A percentile compares a stretch with the other conserved stretches of the same genome.
Evolutionary conservation across 2,888 invertebrate species (phyloP).

Genomic region (Mythimna loreyi): DNA sequence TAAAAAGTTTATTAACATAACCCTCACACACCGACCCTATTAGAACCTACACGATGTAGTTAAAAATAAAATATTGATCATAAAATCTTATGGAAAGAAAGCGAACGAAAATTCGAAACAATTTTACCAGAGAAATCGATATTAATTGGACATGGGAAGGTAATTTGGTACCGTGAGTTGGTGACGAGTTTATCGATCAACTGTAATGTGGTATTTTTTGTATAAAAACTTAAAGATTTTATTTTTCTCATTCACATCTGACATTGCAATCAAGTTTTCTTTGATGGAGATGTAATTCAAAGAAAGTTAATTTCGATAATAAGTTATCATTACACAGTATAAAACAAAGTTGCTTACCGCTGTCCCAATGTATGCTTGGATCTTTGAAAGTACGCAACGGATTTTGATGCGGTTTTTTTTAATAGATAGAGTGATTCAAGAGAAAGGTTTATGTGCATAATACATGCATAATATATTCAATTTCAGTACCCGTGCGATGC

Average conservation of each 20-base stretch:
- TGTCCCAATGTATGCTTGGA: too few relatives aligned
- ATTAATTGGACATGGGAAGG: constrained; percentile 61
- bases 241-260: constrained; percentile 26
- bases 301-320: constrained; percentile 25
- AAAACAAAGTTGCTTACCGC: too few relatives aligned
- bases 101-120: constrained; percentile 55
- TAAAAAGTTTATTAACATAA: constrained; percentile 50
- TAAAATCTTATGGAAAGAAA: constrained; percentile 66
- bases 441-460: too few relatives aligned
- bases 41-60: constrained; percentile 34
- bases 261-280: constrained; percentile 31
- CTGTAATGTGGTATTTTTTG: constrained; percentile 15
- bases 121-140: constrained; percentile 73
- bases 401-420: too few relatives aligned
- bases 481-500: too few relatives aligned
- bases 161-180: constrained; percentile 15
- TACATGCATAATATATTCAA: too few relatives aligned
- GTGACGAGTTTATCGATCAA: constrained; percentile 41
- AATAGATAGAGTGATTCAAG: too few relatives aligned
- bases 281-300: neutral
- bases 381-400: too few relatives aligned
- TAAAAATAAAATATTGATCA: constrained; percentile 51
- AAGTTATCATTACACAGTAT: too few relatives aligned
- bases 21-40: constrained; percentile 10
- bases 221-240: constrained; percentile 3